Evolutionary conservation across 2,888 invertebrate species (phyloP).

Genomic region (Coecobrya sp.): DNA sequence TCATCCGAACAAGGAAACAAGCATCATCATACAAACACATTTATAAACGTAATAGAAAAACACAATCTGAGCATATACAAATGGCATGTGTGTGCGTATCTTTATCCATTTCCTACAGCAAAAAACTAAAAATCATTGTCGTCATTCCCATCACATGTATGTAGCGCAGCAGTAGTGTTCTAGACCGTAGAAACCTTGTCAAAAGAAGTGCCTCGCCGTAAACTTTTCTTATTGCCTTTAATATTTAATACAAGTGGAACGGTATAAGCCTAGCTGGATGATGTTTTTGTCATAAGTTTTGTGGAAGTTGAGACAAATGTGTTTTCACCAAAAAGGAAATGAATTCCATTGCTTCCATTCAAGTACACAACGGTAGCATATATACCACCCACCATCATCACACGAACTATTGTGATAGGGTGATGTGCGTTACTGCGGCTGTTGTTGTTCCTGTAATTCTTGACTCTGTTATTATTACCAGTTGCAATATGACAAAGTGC

Average conservation of each 20-base stretch:
- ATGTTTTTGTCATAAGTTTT: conserved; percentile 69
- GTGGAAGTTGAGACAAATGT: conserved; percentile 74
- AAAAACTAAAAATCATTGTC: conserved; percentile 29
- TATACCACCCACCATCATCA: not conserved
- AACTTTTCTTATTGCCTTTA: conserved; percentile 83
- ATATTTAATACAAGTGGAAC: conserved; percentile 78
- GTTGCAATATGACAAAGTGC: not conserved
- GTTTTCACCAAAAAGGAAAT: conserved; percentile 63
- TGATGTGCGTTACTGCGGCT: not conserved
- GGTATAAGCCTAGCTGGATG: conserved; percentile 36
- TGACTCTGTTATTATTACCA: not conserved
- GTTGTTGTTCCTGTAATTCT: conserved; percentile 7
- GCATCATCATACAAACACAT: not conserved
- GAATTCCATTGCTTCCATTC: conserved; percentile 42
- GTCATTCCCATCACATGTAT: conserved; percentile 24
- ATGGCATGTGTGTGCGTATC: not conserved
- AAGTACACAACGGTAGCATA: not conserved
- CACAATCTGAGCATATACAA: not conserved
- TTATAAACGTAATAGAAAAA: not conserved
- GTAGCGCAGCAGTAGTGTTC: not conserved
- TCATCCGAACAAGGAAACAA: conserved; percentile 6
- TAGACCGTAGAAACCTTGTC: conserved; percentile 24
- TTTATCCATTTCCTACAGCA: not conserved
- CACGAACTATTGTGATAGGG: not conserved
- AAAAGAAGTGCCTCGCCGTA: conserved; percentile 51